Evolutionary conservation across 2,113 vertebrate genomes (phyloP), one percentile per base, ranked within the genome.

Genomic region (Urocynchramus pylzowi): DNA sequence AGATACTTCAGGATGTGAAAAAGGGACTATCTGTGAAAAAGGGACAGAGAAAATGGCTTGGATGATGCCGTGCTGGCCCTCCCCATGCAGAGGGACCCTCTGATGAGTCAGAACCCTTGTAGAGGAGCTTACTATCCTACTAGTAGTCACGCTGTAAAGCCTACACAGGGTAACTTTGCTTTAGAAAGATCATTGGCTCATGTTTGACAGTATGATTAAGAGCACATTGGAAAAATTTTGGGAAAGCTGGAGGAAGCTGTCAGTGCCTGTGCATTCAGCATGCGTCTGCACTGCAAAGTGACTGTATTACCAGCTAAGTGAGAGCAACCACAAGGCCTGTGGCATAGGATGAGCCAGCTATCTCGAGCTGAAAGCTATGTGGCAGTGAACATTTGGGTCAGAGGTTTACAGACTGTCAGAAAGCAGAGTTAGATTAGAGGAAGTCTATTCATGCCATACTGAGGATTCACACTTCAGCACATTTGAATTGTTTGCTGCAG

Each of bases 271-370:
- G 19, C 18, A 7, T 78, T 78, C 50, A 64, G 42, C 37, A 11
- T 37, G 15, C 6, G 3, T 76, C 35, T 54, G 21, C 16, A 3
- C n/a, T 79, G 53, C 0, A 0, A 42, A 18, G 21, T 49, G n/a
- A 33, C 30, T 16, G 54, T 37, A 23, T 74, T 81, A 56, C 30
- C 64, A 67, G 50, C n/a, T 3, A 47, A 71, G 49, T 27, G 74
- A 91, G 73, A 79, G 53, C 44, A 79, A 10, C 28, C 26, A 14
- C 63, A 47, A 47, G 59, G 47, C 27, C 77, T 63, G 41, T 61
- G 64, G 50, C 20, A 3, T 11, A 45, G 63, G 27, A 28, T 80
- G 7, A 75, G 39, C 13, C 27, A 63, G 30, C 47, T 91, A 1
- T 39, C 47, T 71, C 56, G 42, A 91, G 69, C 53, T 90, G 67